A percentile compares a stretch with the other conserved stretches of the same genome.
Evolutionary conservation across 2,113 vertebrate species (phyloP).

Genomic region (Aphelocoma coerulescens): DNA sequence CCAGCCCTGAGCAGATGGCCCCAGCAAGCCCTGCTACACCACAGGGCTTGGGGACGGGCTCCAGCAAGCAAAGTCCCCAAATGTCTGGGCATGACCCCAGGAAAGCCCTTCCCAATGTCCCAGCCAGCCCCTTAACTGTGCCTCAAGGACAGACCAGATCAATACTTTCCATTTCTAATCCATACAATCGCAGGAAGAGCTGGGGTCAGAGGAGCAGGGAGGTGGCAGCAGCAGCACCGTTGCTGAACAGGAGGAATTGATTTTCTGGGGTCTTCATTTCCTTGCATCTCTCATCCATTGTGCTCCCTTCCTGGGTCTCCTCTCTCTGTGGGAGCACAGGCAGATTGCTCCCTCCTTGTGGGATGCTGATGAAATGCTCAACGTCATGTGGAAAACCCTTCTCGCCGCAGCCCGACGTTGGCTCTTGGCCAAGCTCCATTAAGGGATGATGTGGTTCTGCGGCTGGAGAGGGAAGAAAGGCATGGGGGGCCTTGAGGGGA

Average conservation of each 20-base stretch:
- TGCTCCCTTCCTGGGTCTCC: neutral
- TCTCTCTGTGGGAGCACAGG: neutral
- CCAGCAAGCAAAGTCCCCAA: neutral
- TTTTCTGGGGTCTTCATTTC: neutral
- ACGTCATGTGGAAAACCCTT: neutral
- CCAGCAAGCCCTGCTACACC: neutral
- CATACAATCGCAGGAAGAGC: neutral
- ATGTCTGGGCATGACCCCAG: neutral
- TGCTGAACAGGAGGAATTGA: neutral
- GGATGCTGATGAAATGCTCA: neutral
- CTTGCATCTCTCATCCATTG: neutral
- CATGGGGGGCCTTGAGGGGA: fast-evolving
- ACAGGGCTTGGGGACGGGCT: neutral
- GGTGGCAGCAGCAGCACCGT: neutral
- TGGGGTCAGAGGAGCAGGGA: neutral
- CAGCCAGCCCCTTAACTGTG: neutral
- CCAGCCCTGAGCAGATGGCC: neutral
- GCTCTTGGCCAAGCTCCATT: neutral
- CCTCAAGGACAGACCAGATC: neutral
- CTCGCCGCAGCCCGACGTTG: fast-evolving
- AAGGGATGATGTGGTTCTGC: neutral
- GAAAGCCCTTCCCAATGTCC: neutral
- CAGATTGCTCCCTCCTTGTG: neutral
- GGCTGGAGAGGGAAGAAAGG: neutral
- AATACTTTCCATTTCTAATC: neutral